Conservation (phyloP, 2,797 vertebrate species). For the Crenuchus spilurus region DNA sequence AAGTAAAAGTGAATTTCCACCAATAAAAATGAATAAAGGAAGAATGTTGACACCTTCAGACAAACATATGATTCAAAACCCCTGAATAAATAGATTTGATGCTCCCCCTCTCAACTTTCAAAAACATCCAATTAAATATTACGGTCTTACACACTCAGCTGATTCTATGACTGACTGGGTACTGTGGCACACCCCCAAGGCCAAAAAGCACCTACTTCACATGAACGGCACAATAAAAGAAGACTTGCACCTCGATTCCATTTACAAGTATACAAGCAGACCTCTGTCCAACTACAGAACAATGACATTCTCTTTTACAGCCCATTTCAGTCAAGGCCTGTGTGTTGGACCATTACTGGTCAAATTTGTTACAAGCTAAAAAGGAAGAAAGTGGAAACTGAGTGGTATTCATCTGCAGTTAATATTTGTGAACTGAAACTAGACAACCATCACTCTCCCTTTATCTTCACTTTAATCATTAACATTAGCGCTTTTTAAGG, state of each 20-base stretch:
- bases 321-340: conserved; percentile 19
- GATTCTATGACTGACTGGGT: neutral
- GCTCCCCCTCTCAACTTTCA: conserved; percentile 26
- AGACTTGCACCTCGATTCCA: conserved; percentile 41
- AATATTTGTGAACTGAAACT: conserved; percentile 19
- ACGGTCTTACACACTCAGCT: conserved; percentile 11
- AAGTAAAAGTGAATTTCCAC: conserved; percentile 36
- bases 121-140: conserved; percentile 25
- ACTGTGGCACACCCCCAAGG: conserved; percentile 20
- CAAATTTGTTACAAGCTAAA: conserved; percentile 44
- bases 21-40: conserved; percentile 18
- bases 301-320: conserved; percentile 16
- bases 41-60: conserved; percentile 32
- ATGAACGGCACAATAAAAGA: conserved; percentile 49
- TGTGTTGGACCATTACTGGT: conserved; percentile 34
- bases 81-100: conserved; percentile 71
- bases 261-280: conserved; percentile 51
- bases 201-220: conserved; percentile 30
- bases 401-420: conserved; percentile 37
- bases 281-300: conserved; percentile 37
- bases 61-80: conserved; percentile 62
- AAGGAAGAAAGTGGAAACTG: conserved; percentile 29
- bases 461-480: conserved; percentile 23
- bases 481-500: conserved; percentile 31
- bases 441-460: conserved; percentile 12